These are phyloP conservation scores for Liparis tanakae DNA, from an alignment of 2,797 vertebrate species.

Conservation along the genomic window DNA sequence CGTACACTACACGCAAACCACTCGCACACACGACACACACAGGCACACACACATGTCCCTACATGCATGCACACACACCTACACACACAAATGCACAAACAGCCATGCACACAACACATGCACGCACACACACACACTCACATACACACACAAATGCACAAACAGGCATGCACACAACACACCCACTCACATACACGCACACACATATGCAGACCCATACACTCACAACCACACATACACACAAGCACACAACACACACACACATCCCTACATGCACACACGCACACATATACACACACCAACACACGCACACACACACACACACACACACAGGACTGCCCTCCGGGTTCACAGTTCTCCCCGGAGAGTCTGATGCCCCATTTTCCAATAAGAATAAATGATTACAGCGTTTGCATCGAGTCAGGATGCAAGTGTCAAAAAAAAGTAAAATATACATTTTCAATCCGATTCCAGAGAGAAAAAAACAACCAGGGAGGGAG, in stretches of 20 bases:
- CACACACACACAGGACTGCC: background rate
- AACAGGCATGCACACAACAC: no score
- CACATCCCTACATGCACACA: no score
- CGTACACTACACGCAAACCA: no score
- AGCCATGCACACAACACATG: background rate
- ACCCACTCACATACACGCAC: no score
- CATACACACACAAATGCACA: slow-evolving; percentile 3
- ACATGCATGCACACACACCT: no score
- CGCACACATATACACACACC: background rate
- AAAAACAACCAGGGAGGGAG: no score
- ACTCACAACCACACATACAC: no score
- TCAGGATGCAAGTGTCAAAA: slow-evolving; percentile 6
- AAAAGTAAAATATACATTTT: slow-evolving; percentile 20
- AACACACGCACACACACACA: slow-evolving; percentile 3
- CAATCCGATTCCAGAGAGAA: slow-evolving; percentile 39
- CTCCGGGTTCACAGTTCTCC: background rate
- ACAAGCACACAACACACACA: no score
- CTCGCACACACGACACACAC: no score
- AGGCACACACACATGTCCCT: background rate
- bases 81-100: background rate
- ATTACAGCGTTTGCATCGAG: background rate
- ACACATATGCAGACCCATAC: no score
- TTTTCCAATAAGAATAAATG: background rate
- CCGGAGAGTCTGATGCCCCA: background rate
- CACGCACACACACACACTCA: background rate